Conservation (phyloP, 2,888 invertebrate species). For the Ophraella communa region DNA sequence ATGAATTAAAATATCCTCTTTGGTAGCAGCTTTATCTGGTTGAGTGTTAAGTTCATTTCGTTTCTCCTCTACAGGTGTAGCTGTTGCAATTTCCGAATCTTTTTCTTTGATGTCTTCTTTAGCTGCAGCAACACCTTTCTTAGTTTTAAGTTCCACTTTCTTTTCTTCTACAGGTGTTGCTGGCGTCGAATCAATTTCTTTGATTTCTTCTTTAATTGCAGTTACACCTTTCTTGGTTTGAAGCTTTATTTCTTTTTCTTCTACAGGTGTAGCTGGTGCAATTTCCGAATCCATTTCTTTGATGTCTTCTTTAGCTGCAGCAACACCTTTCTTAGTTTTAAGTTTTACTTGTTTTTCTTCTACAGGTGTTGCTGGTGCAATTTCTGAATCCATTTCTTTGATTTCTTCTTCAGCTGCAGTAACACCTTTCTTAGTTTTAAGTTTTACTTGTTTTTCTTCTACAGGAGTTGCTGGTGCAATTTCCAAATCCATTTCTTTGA, state of each 20-base stretch:
- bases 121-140: constrained; percentile 18
- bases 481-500: too few species aligned
- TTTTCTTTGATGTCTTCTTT: constrained; percentile 41
- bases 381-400: constrained; percentile 24
- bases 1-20: constrained; percentile 35
- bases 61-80: constrained; percentile 31
- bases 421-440: constrained; percentile 16
- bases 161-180: constrained; percentile 32
- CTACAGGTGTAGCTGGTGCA: constrained; percentile 31
- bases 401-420: constrained; percentile 34
- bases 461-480: constrained; percentile 32
- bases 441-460: constrained; percentile 23
- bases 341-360: constrained; percentile 24
- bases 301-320: constrained; percentile 35
- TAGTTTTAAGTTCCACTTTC: constrained; percentile 11
- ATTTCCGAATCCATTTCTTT: constrained; percentile 35
- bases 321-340: constrained; percentile 14
- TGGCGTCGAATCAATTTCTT: too few species aligned
- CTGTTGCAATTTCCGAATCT: too few species aligned
- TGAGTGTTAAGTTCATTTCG: constrained; percentile 12
- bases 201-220: constrained; percentile 37
- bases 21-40: constrained; percentile 23
- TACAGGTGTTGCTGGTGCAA: constrained; percentile 31
- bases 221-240: constrained; percentile 13
- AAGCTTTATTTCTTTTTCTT: constrained; percentile 23